Base-by-base conservation (phyloP, 1,140 invertebrate species). In the Drosophila ficusphila region DNA sequence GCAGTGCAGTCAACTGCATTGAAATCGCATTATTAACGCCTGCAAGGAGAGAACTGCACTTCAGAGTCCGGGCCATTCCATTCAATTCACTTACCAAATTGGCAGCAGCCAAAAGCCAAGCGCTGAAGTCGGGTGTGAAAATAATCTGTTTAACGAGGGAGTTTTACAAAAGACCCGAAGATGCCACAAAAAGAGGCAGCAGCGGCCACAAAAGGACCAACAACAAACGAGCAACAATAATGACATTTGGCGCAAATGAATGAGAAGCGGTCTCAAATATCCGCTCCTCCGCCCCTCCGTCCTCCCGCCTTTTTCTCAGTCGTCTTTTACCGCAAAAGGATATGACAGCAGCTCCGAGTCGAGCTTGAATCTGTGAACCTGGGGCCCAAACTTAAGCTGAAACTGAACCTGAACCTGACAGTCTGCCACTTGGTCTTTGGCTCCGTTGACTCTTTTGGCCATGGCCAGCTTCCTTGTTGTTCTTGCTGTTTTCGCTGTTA, bases 131-230 rank as follows among this genome's bases (percentile, higher is more conserved):
- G 74, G 79, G 83, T 88, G 82, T 86, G 81, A 86, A 88, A 88
- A 88, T 88, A 88, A 88, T 88, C 82, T 88, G 82, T 88, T 86
- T 88, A 88, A 88, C 82, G 82, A 88, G 82, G 82, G 82, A 88
- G 82, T 88, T 76, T 75, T 88, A 88, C 77, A 88, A 88, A 88
- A 88, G 82, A 88, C 83, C 73, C 82, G 44, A 73, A 52, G 51
- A 61, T 58, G 49, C 52, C 46, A 49, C 52, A 53, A 49, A 64
- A 42, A 64, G 36, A 12, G 47, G 31, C 46, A 44, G 44, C 75
- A 23, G 27, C 11, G 33, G 19, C 71, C 46, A 36, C 36, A 52
- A 52, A 49, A 34, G 29, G 39, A 41, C 36, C 49, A 53, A 44
- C 79, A 86, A 88, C 81, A 88, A 86, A 86, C 81, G 73, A 86